Evolutionary conservation across 2,888 invertebrate species (phyloP).

Genomic region (Ophion ventricosus): DNA sequence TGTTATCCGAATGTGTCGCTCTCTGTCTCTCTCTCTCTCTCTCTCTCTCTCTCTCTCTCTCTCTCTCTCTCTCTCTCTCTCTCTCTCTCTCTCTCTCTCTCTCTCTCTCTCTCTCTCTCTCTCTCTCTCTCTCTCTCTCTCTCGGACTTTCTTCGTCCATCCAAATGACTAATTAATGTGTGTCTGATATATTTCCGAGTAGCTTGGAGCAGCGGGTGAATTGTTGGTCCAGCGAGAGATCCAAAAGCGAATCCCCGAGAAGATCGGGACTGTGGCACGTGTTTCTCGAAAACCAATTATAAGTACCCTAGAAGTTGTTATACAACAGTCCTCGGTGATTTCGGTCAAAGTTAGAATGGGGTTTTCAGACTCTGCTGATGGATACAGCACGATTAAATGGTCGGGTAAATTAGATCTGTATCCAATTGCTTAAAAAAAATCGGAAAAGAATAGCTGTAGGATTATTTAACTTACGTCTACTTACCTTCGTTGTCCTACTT

Average conservation of each 20-base stretch:
- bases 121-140: neutral
- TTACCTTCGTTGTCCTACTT: too few relatives aligned
- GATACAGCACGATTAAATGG: neutral
- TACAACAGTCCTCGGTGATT: constrained; percentile 45
- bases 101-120: neutral
- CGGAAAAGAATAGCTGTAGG: neutral
- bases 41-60: constrained; percentile 6
- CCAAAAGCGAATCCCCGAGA: constrained; percentile 21
- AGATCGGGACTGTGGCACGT: constrained; percentile 36
- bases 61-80: neutral
- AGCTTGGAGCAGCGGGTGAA: constrained; percentile 14
- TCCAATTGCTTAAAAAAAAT: neutral
- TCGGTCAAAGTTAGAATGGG: constrained; percentile 30
- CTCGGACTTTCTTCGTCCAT: constrained; percentile 13
- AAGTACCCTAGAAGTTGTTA: constrained; percentile 78
- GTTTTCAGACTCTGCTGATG: constrained; percentile 7
- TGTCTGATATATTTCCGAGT: constrained; percentile 33
- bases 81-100: neutral
- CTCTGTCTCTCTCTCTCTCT: neutral
- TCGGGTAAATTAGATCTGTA: neutral
- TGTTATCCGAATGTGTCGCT: constrained; percentile 14
- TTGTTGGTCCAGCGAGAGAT: constrained; percentile 19
- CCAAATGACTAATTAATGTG: constrained; percentile 47
- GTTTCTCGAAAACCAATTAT: constrained; percentile 77
- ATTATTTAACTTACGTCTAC: neutral